Base-by-base conservation (phyloP, 2,113 vertebrate species). In the Neotragus moschatus region DNA sequence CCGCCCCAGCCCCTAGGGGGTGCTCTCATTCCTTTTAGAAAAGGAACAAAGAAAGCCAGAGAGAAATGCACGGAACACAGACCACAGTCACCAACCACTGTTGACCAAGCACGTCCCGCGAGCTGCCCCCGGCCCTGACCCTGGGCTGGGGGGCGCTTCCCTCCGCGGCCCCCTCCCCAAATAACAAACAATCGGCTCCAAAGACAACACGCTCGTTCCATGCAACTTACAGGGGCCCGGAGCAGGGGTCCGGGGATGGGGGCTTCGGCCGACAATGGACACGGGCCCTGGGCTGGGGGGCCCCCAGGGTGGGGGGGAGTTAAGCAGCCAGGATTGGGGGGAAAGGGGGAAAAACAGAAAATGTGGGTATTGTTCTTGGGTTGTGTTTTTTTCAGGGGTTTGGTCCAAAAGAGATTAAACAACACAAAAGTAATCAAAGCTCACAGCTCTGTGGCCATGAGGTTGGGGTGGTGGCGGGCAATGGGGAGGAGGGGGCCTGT, bases 181-280 rank as follows among this genome's bases (percentile, higher is more conserved):
- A 91, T 56, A 97, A 98, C 96, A 97, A 94, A 98, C 98, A 98
- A 91, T 96, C 11, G 94, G 94, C 98, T 98, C 96, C 98, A 98
- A 98, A 98, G 98, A 98, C 98, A 98, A 98, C 98, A 98, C 98
- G 97, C 98, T 98, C 77, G 56, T 95, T 98, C 98, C 97, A 98
- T 98, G 98, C 98, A 97, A 98, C 98, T 98, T 98, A 98, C 97
- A 98, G 97, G 98, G 98, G 98, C 97, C 98, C 98, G 98, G 97
- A 98, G 98, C 98, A 96, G 98, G 98, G 98, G 98, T 98, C 98
- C 97, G 33, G 98, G 98, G 95, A 95, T 97, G 98, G 98, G 98
- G 97, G 98, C 98, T 98, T 98, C 98, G 94, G 97, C 97, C 97
- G 97, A 97, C 97, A 97, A 98, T 98, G 97, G 97, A 98, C 97